Conservation (phyloP, 92 coral and sea anemone species). For the Anthopleura xanthogrammica region DNA sequence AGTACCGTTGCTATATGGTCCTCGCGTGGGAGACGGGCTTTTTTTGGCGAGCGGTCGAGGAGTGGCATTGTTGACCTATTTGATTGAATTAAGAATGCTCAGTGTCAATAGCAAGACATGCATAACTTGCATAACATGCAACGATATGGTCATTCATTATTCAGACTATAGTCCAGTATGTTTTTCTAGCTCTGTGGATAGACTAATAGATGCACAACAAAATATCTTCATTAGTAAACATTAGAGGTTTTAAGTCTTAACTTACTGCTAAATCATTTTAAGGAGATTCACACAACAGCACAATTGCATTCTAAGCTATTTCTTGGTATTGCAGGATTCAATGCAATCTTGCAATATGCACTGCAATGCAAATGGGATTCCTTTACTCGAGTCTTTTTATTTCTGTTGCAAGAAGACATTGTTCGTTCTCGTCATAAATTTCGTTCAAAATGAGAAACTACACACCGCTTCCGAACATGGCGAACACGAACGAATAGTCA, state of each 20-base stretch:
- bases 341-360: no score
- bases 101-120: conserved; percentile 87
- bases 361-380: no score
- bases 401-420: no score
- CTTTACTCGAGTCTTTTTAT: no score
- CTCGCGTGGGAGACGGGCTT: conserved; percentile 93
- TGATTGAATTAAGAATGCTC: conserved; percentile 66
- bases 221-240: conserved; percentile 13
- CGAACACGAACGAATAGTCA: no score
- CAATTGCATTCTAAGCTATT: no score
- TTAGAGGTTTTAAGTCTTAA: neutral
- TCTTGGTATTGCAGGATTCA: no score
- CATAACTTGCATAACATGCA: conserved; percentile 61
- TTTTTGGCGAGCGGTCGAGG: conserved; percentile 99
- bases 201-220: conserved; percentile 11
- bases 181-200: neutral
- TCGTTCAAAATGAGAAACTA: no score
- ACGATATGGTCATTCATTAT: conserved; percentile 10
- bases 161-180: neutral
- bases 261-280: no score
- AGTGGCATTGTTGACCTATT: conserved; percentile 99
- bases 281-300: no score
- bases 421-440: no score
- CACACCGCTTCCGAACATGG: no score
- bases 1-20: conserved; percentile 99